Percentiles rank a stretch among this genome's conserved stretches.
These are phyloP conservation scores for Fukomys damarensis DNA, from an alignment of 2,113 vertebrate species.

Conservation along the genomic window DNA sequence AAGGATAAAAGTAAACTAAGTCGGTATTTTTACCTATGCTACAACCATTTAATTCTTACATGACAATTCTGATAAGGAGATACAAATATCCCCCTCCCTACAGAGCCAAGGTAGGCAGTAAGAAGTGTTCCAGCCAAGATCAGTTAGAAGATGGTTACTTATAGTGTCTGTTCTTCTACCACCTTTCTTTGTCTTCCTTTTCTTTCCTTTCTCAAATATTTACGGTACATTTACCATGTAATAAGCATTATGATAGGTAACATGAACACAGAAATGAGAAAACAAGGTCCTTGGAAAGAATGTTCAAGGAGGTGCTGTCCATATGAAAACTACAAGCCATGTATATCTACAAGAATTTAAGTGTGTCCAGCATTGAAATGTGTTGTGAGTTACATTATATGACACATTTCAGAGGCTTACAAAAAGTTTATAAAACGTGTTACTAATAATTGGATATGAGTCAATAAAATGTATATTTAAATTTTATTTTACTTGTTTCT, in stretches of 20 bases:
- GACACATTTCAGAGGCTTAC: not conserved
- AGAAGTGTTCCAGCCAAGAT: not conserved
- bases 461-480: not conserved
- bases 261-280: not conserved
- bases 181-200: conserved; percentile 26
- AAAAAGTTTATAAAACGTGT: not conserved
- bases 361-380: not conserved
- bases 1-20: not conserved
- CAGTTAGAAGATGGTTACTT: not conserved
- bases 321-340: not conserved
- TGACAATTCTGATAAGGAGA: not conserved
- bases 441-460: not conserved
- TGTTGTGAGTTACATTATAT: not conserved
- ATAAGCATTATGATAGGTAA: not conserved
- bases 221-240: not conserved
- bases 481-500: not conserved
- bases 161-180: not conserved
- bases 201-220: not conserved
- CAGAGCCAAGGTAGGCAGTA: not conserved
- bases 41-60: not conserved
- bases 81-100: not conserved
- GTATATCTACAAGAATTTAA: not conserved
- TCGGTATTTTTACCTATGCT: not conserved
- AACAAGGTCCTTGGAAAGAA: not conserved
- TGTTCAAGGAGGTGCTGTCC: not conserved